Evolutionary conservation across 2,797 vertebrate species (phyloP).

Genomic region (Euthynnus affinis): DNA sequence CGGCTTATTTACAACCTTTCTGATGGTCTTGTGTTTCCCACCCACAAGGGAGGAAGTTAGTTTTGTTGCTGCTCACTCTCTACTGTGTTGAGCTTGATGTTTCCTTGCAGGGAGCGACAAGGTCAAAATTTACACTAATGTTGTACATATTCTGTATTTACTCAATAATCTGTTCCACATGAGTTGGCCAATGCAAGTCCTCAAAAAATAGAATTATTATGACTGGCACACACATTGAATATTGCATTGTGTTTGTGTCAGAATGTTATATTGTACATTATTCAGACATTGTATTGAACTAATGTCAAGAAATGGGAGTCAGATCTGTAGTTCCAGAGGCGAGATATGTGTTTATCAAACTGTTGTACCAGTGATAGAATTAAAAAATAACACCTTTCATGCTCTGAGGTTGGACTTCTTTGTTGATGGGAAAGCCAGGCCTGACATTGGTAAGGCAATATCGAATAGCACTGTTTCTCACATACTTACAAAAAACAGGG

Average conservation of each 20-base stretch:
- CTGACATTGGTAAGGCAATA: conserved; percentile 50
- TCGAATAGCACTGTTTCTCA: conserved; percentile 62
- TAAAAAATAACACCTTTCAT: conserved; percentile 56
- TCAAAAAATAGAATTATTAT: background rate
- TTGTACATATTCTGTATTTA: background rate
- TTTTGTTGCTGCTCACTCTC: background rate
- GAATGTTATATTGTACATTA: conserved; percentile 13
- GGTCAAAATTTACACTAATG: background rate
- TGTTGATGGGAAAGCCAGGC: conserved; percentile 59
- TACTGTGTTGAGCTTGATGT: background rate
- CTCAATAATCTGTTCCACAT: background rate
- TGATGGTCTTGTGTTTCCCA: background rate
- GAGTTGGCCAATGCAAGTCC: background rate
- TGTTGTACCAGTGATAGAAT: conserved; percentile 42
- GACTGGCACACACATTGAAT: conserved; percentile 3
- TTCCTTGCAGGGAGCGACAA: background rate
- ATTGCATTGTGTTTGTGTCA: conserved; percentile 33
- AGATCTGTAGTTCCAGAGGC: conserved; percentile 26
- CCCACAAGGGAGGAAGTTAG: background rate
- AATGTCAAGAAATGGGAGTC: conserved; percentile 21
- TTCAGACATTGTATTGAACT: conserved; percentile 34
- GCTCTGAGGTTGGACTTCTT: conserved; percentile 58
- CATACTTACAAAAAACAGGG: conserved; percentile 53
- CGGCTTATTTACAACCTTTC: background rate
- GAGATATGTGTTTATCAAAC: conserved; percentile 52